These are phyloP conservation scores for Molossus molossus DNA, from an alignment of 2,797 vertebrate species.

Conservation along the genomic window DNA sequence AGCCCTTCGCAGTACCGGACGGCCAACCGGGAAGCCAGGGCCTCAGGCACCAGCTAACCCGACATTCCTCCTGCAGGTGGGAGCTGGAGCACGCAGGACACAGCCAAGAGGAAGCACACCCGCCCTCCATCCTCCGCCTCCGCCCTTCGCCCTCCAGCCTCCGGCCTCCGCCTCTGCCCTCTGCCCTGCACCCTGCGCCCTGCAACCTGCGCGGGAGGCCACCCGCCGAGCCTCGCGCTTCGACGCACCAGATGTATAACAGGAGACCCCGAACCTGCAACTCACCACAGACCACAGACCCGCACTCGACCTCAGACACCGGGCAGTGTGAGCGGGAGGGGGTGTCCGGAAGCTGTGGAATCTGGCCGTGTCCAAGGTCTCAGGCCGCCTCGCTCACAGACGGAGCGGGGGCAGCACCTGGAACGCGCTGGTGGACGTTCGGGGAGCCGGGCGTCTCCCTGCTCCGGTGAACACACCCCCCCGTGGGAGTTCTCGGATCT, in stretches of 20 bases:
- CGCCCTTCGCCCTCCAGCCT: no score
- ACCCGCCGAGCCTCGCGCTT: neutral
- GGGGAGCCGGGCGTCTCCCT: neutral
- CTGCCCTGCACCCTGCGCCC: no score
- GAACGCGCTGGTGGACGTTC: neutral
- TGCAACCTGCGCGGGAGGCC: no score
- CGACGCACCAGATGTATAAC: rapidly evolving
- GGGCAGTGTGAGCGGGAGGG: no score
- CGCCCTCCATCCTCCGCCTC: neutral
- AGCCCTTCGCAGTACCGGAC: no score
- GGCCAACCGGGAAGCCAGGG: neutral
- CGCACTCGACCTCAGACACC: neutral
- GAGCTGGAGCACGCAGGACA: neutral
- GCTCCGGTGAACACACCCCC: neutral
- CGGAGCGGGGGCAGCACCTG: neutral
- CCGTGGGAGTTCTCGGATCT: neutral
- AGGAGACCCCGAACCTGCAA: no score
- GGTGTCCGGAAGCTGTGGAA: neutral
- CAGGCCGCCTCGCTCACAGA: neutral
- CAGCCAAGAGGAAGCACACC: neutral
- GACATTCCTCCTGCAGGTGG: neutral
- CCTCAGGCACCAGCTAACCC: neutral
- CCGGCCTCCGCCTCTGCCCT: no score
- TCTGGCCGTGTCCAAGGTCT: neutral
- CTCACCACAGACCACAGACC: neutral